These are phyloP conservation scores for Alectura lathami DNA, from an alignment of 2,113 vertebrate genomes.

Conservation along the genomic window DNA sequence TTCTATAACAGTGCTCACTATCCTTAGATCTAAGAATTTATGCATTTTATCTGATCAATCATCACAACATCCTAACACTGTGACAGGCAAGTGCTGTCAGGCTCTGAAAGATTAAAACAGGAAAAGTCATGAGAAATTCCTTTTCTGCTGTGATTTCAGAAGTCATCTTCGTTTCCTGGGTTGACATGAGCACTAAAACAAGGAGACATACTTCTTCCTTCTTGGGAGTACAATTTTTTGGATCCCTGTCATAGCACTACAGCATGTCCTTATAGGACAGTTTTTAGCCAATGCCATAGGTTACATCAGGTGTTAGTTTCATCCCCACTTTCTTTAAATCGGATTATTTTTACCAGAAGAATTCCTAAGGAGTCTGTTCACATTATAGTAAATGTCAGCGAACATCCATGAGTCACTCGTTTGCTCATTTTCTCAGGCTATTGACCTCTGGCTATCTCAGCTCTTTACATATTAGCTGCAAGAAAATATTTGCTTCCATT, in stretches of 20 bases:
- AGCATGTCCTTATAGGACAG: not conserved
- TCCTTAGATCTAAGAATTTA: not conserved
- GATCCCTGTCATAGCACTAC: not conserved
- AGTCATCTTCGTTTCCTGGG: not conserved
- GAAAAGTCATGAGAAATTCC: not conserved
- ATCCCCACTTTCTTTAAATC: not conserved
- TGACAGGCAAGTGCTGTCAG: not conserved
- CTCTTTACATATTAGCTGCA: slow-evolving; percentile 5
- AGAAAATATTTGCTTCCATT: not conserved
- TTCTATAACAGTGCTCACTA: not conserved
- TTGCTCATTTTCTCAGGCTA: slow-evolving; percentile 14
- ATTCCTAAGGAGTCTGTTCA: slow-evolving; percentile 11
- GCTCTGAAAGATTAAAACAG: not conserved
- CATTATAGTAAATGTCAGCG: slow-evolving; percentile 63
- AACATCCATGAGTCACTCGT: slow-evolving; percentile 19
- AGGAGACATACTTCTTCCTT: not conserved
- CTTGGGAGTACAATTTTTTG: not conserved
- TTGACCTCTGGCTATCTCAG: slow-evolving; percentile 13
- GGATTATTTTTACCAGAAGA: slow-evolving; percentile 9
- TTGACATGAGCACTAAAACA: not conserved
- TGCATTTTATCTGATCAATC: not conserved
- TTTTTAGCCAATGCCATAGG: not conserved
- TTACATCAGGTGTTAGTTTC: slow-evolving; percentile 8
- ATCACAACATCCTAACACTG: not conserved
- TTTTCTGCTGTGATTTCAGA: not conserved